These are phyloP conservation scores for Agrypnus murinus DNA, from an alignment of 2,888 invertebrate species.

Conservation along the genomic window DNA sequence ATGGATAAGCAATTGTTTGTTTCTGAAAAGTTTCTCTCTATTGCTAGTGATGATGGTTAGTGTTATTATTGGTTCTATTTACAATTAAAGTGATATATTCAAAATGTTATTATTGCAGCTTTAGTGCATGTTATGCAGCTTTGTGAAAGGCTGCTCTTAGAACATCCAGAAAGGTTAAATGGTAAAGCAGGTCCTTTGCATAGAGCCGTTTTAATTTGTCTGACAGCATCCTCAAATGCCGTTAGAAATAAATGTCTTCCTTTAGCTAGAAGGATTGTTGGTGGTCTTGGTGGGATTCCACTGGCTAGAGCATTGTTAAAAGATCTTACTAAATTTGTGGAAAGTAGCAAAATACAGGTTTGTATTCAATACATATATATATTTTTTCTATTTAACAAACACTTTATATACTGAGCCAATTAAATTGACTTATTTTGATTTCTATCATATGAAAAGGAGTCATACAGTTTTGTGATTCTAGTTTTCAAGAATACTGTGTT, in stretches of 20 bases:
- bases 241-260: conserved; percentile 78
- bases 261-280: conserved; percentile 77
- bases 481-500: too few species aligned
- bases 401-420: too few species aligned
- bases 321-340: conserved; percentile 80
- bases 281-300: conserved; percentile 75
- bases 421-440: too few species aligned
- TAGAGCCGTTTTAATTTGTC: conserved; percentile 81
- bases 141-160: conserved; percentile 81
- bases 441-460: too few species aligned
- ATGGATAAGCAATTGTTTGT: conserved; percentile 87
- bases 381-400: neutral
- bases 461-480: too few species aligned
- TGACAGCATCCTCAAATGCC: conserved; percentile 77
- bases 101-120: conserved; percentile 68
- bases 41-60: conserved; percentile 80
- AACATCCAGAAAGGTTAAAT: conserved; percentile 80
- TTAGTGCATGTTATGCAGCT: conserved; percentile 82
- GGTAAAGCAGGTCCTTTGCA: conserved; percentile 80
- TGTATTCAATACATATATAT: conserved; percentile 25
- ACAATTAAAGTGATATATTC: conserved; percentile 6
- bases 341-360: conserved; percentile 75
- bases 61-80: conserved; percentile 14
- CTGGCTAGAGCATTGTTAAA: conserved; percentile 78
- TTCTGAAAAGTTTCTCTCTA: conserved; percentile 85